A percentile compares a stretch with the other conserved stretches of the same genome.
These are phyloP conservation scores for Clepsis dumicolana DNA, from an alignment of 2,888 invertebrate genomes.

Conservation along the genomic window DNA sequence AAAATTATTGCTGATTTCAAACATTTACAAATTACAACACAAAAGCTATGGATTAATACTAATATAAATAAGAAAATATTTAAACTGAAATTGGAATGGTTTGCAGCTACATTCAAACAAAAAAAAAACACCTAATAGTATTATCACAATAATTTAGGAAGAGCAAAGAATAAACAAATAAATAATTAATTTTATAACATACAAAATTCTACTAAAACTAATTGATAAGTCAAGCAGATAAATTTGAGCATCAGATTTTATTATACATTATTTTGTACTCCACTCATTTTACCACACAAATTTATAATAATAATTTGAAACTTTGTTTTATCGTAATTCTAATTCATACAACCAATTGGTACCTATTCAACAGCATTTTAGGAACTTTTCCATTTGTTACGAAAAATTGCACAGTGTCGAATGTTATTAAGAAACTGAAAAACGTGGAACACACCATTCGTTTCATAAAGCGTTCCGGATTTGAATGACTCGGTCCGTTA, in stretches of 20 bases:
- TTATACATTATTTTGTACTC: slow-evolving; percentile 53
- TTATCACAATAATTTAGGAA: slow-evolving; percentile 61
- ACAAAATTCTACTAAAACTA: slow-evolving; percentile 65
- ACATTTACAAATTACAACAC: slow-evolving; percentile 60
- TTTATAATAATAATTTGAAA: slow-evolving; percentile 77
- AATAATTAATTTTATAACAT: slow-evolving; percentile 58
- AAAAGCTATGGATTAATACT: slow-evolving; percentile 58
- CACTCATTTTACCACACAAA: slow-evolving; percentile 73
- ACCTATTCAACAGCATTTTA: slow-evolving; percentile 43
- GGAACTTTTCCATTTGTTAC: slow-evolving; percentile 47
- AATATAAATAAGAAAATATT: slow-evolving; percentile 55
- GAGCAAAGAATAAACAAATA: slow-evolving; percentile 69
- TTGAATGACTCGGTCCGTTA: slow-evolving; percentile 18
- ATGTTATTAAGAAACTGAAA: slow-evolving; percentile 39
- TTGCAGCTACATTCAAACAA: slow-evolving; percentile 64
- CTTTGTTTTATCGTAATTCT: slow-evolving; percentile 45
- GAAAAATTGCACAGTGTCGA: slow-evolving; percentile 42
- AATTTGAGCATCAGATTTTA: slow-evolving; percentile 81
- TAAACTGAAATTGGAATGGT: slow-evolving; percentile 52
- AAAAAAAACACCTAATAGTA: slow-evolving; percentile 63
- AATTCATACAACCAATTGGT: slow-evolving; percentile 41
- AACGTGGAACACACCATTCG: slow-evolving; percentile 24
- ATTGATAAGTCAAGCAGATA: slow-evolving; percentile 71
- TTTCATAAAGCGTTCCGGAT: slow-evolving; percentile 28
- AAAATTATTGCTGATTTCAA: slow-evolving; percentile 54